Evolutionary conservation across 2,888 invertebrate species (phyloP), one percentile per base, ranked within the genome.

Genomic region (Catocala nupta): DNA sequence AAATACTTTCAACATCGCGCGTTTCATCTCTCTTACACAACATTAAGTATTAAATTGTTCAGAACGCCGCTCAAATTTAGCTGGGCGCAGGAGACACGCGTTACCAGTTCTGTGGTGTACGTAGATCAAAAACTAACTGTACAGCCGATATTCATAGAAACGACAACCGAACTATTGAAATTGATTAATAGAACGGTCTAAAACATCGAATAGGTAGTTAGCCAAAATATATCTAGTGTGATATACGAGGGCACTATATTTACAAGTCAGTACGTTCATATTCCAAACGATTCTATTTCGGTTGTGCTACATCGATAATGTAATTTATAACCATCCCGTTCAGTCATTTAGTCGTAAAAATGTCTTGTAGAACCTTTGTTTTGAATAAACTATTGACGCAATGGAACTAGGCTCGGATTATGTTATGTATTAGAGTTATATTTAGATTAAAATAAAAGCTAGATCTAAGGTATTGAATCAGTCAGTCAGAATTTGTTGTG

Each of bases 301-400:
- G 76, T 68, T 63, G 73, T 39, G 43, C 63, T 49, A 71, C 52
- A 71, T 71, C 67, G 65, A 73, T 75, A 71, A 48, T 45, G 53
- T 67, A 64, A 75, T 75, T 66, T 75, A 67, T 75, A 67, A 54
- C 64, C 11, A 58, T 65, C 56, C 34, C 36, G n/a, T 11, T 11
- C 48, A 51, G 52, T 68, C 45, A 13, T 47, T 16, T 16, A 70
- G 44, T 68, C 50, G 55, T 64, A 61, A 63, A 51, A 36, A 73
- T 65, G 63, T 57, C 64, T 64, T 47, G 64, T 68, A 63, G 49
- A 71, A 67, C 65, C 59, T 55, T 54, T 56, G 60, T 63, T 56
- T 53, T 8, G 5, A 13, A 47, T 39, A 39, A 39, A 39, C 36
- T 8, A 9, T 7, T 9, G 36, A 39, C 8, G 36, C 6, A 39